These are phyloP conservation scores for Oreocharis arfaki DNA, from an alignment of 2,113 vertebrate genomes.

Conservation along the genomic window DNA sequence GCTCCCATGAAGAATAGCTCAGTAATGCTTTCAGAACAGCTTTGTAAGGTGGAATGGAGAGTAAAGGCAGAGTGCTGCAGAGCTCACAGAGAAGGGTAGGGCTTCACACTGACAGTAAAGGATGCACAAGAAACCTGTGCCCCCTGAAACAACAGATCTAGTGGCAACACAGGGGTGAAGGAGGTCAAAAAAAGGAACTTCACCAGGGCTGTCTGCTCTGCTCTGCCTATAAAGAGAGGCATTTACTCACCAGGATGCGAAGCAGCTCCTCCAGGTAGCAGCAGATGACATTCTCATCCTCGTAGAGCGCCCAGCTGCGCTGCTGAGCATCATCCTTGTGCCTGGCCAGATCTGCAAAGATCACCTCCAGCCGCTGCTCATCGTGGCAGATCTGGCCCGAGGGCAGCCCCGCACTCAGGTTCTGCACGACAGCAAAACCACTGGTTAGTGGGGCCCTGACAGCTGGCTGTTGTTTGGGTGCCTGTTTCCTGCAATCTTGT, in stretches of 20 bases:
- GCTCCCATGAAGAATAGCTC: neutral
- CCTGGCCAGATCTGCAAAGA: constrained; percentile 88
- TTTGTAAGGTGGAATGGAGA: neutral
- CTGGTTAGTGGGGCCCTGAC: neutral
- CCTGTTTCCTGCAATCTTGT: neutral
- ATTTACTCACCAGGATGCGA: constrained; percentile 86
- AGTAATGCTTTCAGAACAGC: neutral
- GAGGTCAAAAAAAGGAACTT: neutral
- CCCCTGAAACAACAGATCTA: neutral
- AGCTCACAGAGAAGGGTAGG: neutral
- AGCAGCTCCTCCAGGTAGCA: constrained; percentile 85
- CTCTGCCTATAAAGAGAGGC: neutral
- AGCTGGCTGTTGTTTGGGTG: neutral
- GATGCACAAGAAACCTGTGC: neutral
- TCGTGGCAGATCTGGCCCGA: constrained; percentile 94
- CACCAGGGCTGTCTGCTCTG: neutral
- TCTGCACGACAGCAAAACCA: constrained; percentile 67
- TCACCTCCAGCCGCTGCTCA: constrained; percentile 93
- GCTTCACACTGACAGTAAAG: neutral
- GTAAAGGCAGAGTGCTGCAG: neutral
- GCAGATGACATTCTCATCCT: constrained; percentile 79
- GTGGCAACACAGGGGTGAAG: neutral
- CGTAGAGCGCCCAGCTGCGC: constrained; percentile 86
- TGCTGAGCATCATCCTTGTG: constrained; percentile 94
- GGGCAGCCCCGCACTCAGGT: constrained; percentile 81